phyloP scores from a whole-genome alignment of 2,888 invertebrate species.

The Ferdinandea cuprea region DNA sequence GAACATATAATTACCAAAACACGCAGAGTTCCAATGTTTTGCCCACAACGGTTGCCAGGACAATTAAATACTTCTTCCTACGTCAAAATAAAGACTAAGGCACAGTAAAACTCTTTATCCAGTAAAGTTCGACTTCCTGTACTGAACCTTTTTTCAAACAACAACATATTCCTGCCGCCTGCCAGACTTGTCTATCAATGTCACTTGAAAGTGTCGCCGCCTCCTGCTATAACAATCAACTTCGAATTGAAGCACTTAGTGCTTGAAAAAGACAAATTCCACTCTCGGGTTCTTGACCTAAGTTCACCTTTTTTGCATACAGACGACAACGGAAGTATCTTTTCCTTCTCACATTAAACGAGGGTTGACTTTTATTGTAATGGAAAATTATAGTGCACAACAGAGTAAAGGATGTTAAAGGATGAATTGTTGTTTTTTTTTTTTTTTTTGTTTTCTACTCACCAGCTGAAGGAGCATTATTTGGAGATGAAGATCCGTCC shows the following conservation, averaged over 20 bases:
- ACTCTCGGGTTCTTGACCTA: conserved; percentile 49
- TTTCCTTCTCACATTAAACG: conserved; percentile 14
- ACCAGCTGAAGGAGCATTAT: conserved; percentile 68
- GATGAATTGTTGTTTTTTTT: neutral
- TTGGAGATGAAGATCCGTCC: conserved; percentile 63
- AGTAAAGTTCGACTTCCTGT: neutral
- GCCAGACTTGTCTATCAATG: conserved; percentile 36
- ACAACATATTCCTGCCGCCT: neutral
- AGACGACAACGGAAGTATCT: conserved; percentile 4
- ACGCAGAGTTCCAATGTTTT: no score
- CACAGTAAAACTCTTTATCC: neutral
- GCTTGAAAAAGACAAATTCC: neutral
- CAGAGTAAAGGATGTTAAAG: conserved; percentile 7
- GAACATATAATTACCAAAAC: no score
- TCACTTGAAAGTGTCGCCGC: conserved; percentile 41
- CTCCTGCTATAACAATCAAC: conserved; percentile 27
- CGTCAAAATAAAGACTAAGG: no score
- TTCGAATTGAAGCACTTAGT: conserved; percentile 16
- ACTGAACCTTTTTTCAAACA: neutral
- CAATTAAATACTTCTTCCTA: no score
- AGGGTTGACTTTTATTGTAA: conserved; percentile 22
- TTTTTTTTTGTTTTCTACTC: conserved; percentile 32
- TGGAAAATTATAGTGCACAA: neutral
- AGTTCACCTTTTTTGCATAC: conserved; percentile 48
- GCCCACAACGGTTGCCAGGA: no score